These are phyloP conservation scores for Neodiprion virginianus DNA, from an alignment of 1,140 invertebrate species.

Conservation along the genomic window DNA sequence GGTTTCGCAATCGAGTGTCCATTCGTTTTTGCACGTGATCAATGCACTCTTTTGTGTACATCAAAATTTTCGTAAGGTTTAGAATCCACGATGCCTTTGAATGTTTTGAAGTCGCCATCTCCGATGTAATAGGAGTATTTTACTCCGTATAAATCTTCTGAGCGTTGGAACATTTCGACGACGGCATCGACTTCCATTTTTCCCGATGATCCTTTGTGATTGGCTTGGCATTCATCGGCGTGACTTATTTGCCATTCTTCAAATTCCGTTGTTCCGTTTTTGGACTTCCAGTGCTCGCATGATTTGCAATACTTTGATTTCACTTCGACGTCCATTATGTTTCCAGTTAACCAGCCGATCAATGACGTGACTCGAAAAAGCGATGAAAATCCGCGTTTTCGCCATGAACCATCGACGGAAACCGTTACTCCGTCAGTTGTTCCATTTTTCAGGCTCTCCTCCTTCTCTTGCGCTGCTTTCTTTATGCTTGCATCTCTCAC, in stretches of 20 bases:
- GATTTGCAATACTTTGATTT: too few species aligned
- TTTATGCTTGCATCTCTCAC: not conserved
- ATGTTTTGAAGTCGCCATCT: too few species aligned
- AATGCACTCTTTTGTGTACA: not conserved
- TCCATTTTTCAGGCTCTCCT: not conserved
- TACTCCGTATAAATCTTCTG: too few species aligned
- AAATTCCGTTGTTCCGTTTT: too few species aligned
- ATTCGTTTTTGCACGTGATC: not conserved
- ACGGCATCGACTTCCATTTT: too few species aligned
- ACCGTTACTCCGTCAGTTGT: slow-evolving; percentile 11
- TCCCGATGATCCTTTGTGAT: too few species aligned
- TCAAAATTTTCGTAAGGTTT: not conserved
- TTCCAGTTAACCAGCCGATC: slow-evolving; percentile 11
- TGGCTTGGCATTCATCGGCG: too few species aligned
- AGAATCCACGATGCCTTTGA: too few species aligned
- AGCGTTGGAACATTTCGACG: too few species aligned
- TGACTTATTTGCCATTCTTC: too few species aligned
- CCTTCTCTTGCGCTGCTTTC: slow-evolving; percentile 11
- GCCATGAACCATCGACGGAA: not conserved
- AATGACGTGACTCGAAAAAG: not conserved
- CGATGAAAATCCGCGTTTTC: slow-evolving; percentile 10
- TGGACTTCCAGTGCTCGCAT: too few species aligned
- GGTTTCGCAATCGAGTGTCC: not conserved
- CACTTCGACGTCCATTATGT: not conserved
- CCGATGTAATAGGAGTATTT: too few species aligned